A percentile compares a stretch with the other conserved stretches of the same genome.
Evolutionary conservation across 2,113 vertebrate species (phyloP).

Genomic region (Misgurnus mizolepis): DNA sequence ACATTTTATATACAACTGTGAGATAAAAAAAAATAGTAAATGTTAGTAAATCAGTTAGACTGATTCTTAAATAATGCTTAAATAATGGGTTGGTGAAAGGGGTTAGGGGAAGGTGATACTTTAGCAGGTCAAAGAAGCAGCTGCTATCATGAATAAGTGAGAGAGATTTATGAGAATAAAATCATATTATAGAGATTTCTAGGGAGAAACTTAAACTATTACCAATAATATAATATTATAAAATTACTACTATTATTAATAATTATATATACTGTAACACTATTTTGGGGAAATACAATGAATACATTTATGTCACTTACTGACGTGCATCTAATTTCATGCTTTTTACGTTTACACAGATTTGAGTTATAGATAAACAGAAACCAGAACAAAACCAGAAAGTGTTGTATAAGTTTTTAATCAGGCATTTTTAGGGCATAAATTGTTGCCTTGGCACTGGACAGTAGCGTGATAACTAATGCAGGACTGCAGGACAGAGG

Average conservation of each 20-base stretch:
- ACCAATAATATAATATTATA: not conserved
- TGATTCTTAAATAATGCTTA: too few relatives aligned
- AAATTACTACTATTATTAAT: too few relatives aligned
- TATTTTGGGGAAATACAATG: not conserved
- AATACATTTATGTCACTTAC: too few relatives aligned
- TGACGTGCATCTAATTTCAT: too few relatives aligned
- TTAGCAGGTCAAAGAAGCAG: too few relatives aligned
- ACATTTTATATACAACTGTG: too few relatives aligned
- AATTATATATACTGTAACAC: too few relatives aligned
- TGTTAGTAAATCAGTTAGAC: too few relatives aligned
- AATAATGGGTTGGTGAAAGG: too few relatives aligned
- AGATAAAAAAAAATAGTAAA: too few relatives aligned
- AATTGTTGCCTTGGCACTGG: conserved; percentile 23
- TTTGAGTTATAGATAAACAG: not conserved
- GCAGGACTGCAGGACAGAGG: not conserved
- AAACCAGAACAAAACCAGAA: not conserved
- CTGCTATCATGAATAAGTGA: not conserved
- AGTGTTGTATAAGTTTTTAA: conserved; percentile 34
- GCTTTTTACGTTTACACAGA: not conserved
- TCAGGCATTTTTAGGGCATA: conserved; percentile 11
- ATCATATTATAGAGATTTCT: conserved; percentile 59
- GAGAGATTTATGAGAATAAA: conserved; percentile 73
- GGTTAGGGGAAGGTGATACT: too few relatives aligned
- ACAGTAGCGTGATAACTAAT: not conserved
- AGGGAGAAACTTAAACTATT: conserved; percentile 65